phyloP scores from a whole-genome alignment of 2,888 invertebrate genomes.

The Cinara cedri region DNA sequence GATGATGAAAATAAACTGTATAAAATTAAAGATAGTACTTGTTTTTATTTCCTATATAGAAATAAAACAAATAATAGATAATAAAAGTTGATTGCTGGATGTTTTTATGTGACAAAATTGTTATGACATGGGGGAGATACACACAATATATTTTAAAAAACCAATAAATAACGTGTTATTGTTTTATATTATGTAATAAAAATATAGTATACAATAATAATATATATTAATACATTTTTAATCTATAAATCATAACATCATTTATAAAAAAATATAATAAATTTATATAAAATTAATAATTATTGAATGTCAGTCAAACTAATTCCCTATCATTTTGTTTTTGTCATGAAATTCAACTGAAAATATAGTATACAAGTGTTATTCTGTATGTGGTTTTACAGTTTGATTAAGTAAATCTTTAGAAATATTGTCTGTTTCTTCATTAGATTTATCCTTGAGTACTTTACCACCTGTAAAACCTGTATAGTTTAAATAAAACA shows the following conservation, averaged over 20 bases:
- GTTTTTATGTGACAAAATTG: no score
- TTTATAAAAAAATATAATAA: constrained; percentile 13
- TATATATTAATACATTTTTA: not conserved
- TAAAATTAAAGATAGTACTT: no score
- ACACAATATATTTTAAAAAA: not conserved
- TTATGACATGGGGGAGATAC: no score
- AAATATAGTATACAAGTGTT: not conserved
- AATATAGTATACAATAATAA: constrained; percentile 15
- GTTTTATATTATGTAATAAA: constrained; percentile 22
- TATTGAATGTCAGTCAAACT: constrained; percentile 1
- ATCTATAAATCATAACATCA: not conserved
- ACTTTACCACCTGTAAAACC: constrained; percentile 57
- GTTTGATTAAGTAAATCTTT: constrained; percentile 28
- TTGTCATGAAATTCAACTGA: not conserved
- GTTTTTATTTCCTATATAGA: no score
- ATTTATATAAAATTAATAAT: constrained; percentile 10
- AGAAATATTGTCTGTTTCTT: constrained; percentile 26
- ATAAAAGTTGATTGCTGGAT: no score
- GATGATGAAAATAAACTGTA: no score
- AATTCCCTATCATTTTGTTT: not conserved
- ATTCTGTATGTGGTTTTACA: constrained; percentile 21
- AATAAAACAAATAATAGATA: no score
- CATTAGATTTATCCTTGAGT: constrained; percentile 50
- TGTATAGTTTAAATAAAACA: not conserved
- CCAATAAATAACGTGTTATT: no score